Evolutionary conservation across 2,113 vertebrate species (phyloP), one percentile per base, ranked within the genome.

Genomic region (Tauraco erythrolophus): DNA sequence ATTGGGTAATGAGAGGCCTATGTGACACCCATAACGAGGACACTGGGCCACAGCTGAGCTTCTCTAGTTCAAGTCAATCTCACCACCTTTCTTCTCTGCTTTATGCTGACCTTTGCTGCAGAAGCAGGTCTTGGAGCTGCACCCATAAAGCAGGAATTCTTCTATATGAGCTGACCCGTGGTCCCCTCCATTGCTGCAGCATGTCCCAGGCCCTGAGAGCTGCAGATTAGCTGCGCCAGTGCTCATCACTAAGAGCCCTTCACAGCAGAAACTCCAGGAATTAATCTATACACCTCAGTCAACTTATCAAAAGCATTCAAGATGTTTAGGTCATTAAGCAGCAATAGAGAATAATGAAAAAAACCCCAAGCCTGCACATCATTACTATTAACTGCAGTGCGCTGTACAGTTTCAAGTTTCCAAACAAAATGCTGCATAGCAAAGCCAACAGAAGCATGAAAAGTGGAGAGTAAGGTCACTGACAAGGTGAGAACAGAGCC

Each of bases 251-350:
- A 33, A 54, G 45, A 92, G 89, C 7, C 87, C 72, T 96, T 96
- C 94, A 95, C 45, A 60, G 79, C 54, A 93, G 89, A 92, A 91
- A 31, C 69, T 68, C 33, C 48, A 68, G 33, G 19, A 95, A 92
- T 79, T 69, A 76, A 95, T 95, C 71, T 68, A 24, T 50, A 53
- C 58, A 92, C 94, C 54, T 95, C 91, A 77, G 82, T 56, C 96
- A 92, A 89, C 30, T 95, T 85, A 89, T 64, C 87, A 79, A 60
- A 95, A 88, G 54, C 19, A n/a, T 68, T 94, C 54, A 84, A 93
- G 56, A 92, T 56, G 82, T 88, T 94, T 93, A 92, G 88, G 82
- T 89, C 92, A 87, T 92, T 95, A 96, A 92, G 56, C 89, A 91
- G 89, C 84, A 87, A 76, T 16, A 83, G 78, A 90, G 56, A 91